Evolutionary conservation across 1,140 invertebrate species (phyloP).

Genomic region (Tetramorium alpestre): DNA sequence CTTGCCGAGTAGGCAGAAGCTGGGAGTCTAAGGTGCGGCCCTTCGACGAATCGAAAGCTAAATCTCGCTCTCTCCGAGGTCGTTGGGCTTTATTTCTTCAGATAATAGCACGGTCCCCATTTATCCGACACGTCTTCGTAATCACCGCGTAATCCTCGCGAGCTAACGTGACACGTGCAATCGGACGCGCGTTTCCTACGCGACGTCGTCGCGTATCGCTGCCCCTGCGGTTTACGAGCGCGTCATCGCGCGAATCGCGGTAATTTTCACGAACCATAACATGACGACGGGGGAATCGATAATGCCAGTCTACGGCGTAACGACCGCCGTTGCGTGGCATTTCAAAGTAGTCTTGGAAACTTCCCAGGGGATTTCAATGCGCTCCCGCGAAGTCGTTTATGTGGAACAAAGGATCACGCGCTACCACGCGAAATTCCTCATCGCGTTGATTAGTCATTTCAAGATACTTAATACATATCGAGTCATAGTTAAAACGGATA

Average conservation of each 20-base stretch:
- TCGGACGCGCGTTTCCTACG: not conserved
- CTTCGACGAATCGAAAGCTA: constrained; percentile 59
- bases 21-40: constrained; percentile 21
- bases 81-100: constrained; percentile 39
- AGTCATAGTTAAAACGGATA: not conserved
- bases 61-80: constrained; percentile 55
- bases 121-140: not conserved
- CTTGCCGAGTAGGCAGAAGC: not conserved
- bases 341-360: not conserved
- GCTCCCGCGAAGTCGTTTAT: not conserved
- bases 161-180: constrained; percentile 2
- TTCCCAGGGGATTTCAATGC: not conserved
- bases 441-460: not conserved
- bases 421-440: not conserved
- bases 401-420: not conserved
- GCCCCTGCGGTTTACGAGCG: not conserved
- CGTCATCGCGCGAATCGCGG: not conserved
- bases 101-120: not conserved
- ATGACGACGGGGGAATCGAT: not conserved
- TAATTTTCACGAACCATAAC: constrained; percentile 21
- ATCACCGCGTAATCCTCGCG: not conserved
- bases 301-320: not conserved
- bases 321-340: not conserved
- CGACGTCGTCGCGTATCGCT: not conserved
- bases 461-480: not conserved